Conservation (phyloP, 2,888 invertebrate species). For the Acanthoscelides obtectus region DNA sequence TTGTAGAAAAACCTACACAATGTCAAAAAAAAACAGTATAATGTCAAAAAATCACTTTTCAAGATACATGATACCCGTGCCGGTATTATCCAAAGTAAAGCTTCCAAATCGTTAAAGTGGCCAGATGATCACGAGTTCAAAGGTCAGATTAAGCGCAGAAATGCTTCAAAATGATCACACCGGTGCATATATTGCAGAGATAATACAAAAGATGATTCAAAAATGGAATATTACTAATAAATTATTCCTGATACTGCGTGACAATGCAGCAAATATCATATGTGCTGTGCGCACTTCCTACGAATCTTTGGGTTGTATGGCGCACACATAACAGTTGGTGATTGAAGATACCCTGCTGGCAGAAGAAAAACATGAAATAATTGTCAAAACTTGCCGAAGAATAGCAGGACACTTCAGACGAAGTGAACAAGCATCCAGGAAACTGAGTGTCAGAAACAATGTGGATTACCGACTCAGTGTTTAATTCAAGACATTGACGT, state of each 20-base stretch:
- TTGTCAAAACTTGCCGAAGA: not conserved
- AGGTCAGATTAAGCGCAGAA: too few species aligned
- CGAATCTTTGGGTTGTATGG: not conserved
- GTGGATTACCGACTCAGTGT: not conserved
- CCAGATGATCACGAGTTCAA: too few species aligned
- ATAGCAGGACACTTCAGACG: not conserved
- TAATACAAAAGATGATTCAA: too few species aligned
- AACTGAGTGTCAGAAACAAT: not conserved
- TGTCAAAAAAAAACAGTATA: too few species aligned
- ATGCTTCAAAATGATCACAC: too few species aligned
- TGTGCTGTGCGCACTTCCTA: not conserved
- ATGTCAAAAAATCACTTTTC: too few species aligned
- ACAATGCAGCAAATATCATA: not conserved
- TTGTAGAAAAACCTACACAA: too few species aligned
- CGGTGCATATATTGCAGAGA: too few species aligned
- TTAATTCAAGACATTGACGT: constrained; percentile 1
- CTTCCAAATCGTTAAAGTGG: too few species aligned
- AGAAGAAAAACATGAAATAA: not conserved
- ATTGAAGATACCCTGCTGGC: not conserved
- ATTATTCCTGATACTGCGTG: not conserved
- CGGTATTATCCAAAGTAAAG: too few species aligned
- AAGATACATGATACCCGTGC: too few species aligned
- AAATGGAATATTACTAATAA: too few species aligned
- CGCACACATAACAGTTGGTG: not conserved
- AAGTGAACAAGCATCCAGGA: not conserved